A percentile compares a stretch with the other conserved stretches of the same genome.
These are phyloP conservation scores for Phalacrocorax pelagicus DNA, from an alignment of 2,113 vertebrate genomes.

Conservation along the genomic window DNA sequence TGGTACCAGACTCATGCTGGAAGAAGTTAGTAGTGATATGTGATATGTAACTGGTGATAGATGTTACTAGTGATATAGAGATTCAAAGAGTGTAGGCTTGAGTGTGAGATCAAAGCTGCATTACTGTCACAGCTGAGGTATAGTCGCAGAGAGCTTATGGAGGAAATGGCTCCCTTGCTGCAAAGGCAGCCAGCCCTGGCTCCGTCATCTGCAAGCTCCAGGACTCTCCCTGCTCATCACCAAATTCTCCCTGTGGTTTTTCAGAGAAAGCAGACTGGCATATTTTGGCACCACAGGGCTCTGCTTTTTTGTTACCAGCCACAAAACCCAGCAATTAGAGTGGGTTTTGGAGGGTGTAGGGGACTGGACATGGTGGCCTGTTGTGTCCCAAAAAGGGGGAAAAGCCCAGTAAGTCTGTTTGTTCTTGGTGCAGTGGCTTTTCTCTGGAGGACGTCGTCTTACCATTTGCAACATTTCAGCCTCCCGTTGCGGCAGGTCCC, in stretches of 20 bases:
- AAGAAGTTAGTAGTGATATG: background rate
- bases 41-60: background rate
- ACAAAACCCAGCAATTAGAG: background rate
- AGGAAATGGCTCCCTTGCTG: background rate
- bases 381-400: background rate
- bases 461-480: slow-evolving; percentile 63
- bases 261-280: background rate
- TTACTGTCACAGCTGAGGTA: background rate
- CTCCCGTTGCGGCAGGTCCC: slow-evolving; percentile 31
- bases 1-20: background rate
- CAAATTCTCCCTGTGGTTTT: background rate
- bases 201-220: background rate
- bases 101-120: background rate
- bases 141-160: background rate
- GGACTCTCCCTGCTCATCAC: background rate
- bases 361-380: background rate
- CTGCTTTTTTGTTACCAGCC: background rate
- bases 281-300: background rate
- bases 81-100: background rate
- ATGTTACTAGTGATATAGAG: background rate
- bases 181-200: background rate
- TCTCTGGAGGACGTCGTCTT: background rate
- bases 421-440: background rate
- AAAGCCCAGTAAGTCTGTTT: background rate
- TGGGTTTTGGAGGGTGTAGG: background rate